Base-by-base conservation (phyloP, 2,797 vertebrate species). In the Gobio occitaniae region DNA sequence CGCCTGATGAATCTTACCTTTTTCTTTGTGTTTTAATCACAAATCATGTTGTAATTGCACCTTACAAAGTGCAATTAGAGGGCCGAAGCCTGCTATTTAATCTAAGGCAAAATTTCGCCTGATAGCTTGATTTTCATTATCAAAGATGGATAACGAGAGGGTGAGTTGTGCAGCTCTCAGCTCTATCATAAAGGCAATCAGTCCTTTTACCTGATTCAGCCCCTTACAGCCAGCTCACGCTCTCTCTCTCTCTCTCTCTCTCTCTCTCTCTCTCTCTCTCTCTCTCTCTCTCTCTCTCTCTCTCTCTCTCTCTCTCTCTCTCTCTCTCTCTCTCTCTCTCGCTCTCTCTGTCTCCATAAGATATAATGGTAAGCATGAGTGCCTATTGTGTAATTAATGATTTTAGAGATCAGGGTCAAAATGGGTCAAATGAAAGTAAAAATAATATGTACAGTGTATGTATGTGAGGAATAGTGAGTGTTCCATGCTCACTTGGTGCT, bases 51-150 rank as follows among this genome's bases (percentile, higher is more conserved):
- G 87, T 88, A 88, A 90, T 90, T 88, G 86, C 86, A 90, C 87
- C 86, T 87, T 90, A 88, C 89, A 87, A 90, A 87, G 87, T 86
- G 84, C 86, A 90, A 88, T 90, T 90, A 88, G 86, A 78, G 84
- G 85, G 82, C 80, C 38, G 84, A 78, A 86, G 81, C 87, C 84
- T 80, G 87, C 86, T 87, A 86, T 90, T 88, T 90, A 87, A 90
- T 90, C 89, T 88, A 65, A 77, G 56, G 81, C 66, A 70, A 87
- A 88, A 88, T 88, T 88, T 83, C 76, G 87, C 71, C 87, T 74
- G 87, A 88, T 90, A 81, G 84, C 84, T 88, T 90, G 89, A 90
- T 90, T 90, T 88, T 90, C 86, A 87, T 88, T 90, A 87, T 84
- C 86, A 84, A 85, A 84, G 86, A 81, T 59, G 78, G 71, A 84